These are phyloP conservation scores for Rhynchopsitta pachyrhyncha DNA, from an alignment of 2,113 vertebrate species.

Conservation along the genomic window DNA sequence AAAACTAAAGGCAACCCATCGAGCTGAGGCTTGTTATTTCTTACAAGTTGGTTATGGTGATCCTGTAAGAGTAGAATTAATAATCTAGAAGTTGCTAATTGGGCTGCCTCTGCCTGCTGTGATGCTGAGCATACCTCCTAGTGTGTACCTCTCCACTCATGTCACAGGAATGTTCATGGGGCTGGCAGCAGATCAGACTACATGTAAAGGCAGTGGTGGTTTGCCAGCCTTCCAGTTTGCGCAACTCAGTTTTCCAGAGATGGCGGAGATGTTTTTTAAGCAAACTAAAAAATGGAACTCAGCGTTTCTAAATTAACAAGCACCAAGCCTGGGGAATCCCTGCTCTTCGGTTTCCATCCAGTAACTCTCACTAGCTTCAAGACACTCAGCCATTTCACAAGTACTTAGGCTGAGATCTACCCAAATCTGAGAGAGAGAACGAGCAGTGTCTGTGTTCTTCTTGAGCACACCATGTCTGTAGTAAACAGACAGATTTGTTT, in stretches of 20 bases:
- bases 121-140: not conserved
- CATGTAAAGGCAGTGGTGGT: not conserved
- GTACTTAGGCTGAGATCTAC: not conserved
- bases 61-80: not conserved
- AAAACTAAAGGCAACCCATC: not conserved
- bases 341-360: not conserved
- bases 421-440: not conserved
- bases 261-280: not conserved
- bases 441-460: not conserved
- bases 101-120: not conserved
- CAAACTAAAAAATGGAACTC: not conserved
- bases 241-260: not conserved
- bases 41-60: not conserved
- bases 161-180: not conserved
- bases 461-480: not conserved
- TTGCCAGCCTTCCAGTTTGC: not conserved
- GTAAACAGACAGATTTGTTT: not conserved
- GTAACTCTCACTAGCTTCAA: not conserved
- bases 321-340: not conserved
- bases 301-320: not conserved
- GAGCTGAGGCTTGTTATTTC: constrained; percentile 9
- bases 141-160: not conserved
- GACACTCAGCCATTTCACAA: not conserved
- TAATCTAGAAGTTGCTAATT: not conserved
- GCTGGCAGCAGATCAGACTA: not conserved